Base-by-base conservation (phyloP, 2,888 invertebrate species). In the Hybos culiciformis region DNA sequence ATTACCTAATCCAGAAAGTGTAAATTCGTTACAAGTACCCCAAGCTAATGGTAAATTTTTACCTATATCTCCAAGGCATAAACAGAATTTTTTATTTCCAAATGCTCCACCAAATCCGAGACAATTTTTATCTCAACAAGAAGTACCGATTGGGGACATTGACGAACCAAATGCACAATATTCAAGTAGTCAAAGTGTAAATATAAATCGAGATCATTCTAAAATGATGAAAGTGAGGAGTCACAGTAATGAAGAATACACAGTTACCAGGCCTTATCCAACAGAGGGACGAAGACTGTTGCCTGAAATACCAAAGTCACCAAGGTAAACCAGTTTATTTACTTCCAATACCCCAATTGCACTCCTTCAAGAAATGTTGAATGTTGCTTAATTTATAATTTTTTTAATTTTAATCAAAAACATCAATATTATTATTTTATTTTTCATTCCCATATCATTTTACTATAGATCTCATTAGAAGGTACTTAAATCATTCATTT, bases 161-260 rank as follows among this genome's bases (percentile, higher is more conserved):
- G 64, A 63, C 18, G n/a, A n/a, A n/a, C n/a, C n/a, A n/a, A n/a
- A n/a, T n/a, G n/a, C n/a, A n/a, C 64, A 64, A 19, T 63, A 64
- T 46, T 57, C 61, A 1, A 64, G 62, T 47, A 62, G 60, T 45
- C 63, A 62, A 51, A 62, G 62, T 45, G 61, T 63, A 3, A 63
- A 63, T 20, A 60, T 60, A 4, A 58, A 60, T 29, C 56, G 61
- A 0, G 62, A 63, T 48, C 58, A 61, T 46, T 51, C 61, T 12
- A 65, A 65, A 53, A 65, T 65, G 65, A 65, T 65, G 21, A 65
- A 65, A 49, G 63, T 65, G 36, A 58, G 65, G 42, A 65, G 65
- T 39, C 65, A 65, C 47, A 65, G 65, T 51, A 65, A 65, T 46
- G 65, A 65, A 46, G 65, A 65, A 48, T 65, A 65, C 46, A 61